Conservation (phyloP, 1,140 invertebrate genomes). For the Ctenoplectra terminalis region DNA sequence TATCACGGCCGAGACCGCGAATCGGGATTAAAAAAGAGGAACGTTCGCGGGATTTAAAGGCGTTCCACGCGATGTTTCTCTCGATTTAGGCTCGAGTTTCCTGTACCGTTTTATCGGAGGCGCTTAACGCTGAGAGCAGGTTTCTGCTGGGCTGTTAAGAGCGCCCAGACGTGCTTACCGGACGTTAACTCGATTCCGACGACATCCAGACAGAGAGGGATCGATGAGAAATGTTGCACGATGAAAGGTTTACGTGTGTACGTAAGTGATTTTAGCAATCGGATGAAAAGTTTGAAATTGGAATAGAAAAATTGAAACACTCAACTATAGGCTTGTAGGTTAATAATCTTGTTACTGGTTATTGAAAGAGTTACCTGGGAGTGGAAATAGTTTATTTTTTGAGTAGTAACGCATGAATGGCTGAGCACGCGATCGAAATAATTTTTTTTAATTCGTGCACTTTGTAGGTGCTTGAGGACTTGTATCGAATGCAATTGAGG, state of each 20-base stretch:
- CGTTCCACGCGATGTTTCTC: constrained; percentile 16
- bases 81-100: constrained; percentile 14
- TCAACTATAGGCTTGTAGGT: too few relatives aligned
- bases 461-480: too few relatives aligned
- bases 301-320: too few relatives aligned
- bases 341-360: too few relatives aligned
- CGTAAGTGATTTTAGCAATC: too few relatives aligned
- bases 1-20: neutral
- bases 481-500: too few relatives aligned
- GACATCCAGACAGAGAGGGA: neutral
- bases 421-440: too few relatives aligned
- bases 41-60: neutral
- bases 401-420: too few relatives aligned
- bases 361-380: too few relatives aligned
- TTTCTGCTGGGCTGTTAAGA: constrained; percentile 15
- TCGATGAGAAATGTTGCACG: neutral
- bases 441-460: too few relatives aligned
- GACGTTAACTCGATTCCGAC: neutral
- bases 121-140: constrained; percentile 34
- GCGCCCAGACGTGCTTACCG: neutral
- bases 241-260: neutral
- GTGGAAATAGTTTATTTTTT: too few relatives aligned
- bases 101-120: constrained; percentile 10
- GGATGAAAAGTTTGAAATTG: too few relatives aligned
- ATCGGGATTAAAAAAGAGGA: neutral